Evolutionary conservation across 2,888 invertebrate species (phyloP).

Genomic region (Cataglyphis livida): DNA sequence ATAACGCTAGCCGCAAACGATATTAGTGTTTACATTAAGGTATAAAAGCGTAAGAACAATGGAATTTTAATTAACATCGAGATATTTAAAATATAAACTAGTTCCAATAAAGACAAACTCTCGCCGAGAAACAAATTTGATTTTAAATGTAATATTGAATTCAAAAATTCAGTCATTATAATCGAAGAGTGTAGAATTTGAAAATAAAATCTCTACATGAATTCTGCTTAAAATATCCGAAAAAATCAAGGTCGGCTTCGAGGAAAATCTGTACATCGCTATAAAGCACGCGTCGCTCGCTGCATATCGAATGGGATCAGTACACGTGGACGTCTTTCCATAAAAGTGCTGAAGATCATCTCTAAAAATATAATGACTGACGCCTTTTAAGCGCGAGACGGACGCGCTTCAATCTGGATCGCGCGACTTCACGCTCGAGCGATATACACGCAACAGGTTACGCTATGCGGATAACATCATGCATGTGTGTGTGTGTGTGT

Average conservation of each 20-base stretch:
- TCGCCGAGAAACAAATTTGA: neutral
- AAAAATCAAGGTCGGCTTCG: neutral
- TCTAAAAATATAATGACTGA: constrained; percentile 77
- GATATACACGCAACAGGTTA: constrained; percentile 59
- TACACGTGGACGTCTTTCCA: constrained; percentile 59
- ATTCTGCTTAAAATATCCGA: neutral
- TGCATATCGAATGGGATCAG: neutral
- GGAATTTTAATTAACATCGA: neutral
- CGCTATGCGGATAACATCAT: constrained; percentile 1
- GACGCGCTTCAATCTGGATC: constrained; percentile 61
- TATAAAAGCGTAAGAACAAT: neutral
- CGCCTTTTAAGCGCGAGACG: constrained; percentile 56
- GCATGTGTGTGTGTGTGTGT: too few species aligned
- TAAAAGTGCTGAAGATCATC: constrained; percentile 74
- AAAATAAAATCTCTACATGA: neutral
- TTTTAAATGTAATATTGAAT: neutral
- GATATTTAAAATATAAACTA: neutral
- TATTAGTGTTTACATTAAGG: constrained; percentile 12
- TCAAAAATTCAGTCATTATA: neutral
- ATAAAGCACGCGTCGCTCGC: neutral
- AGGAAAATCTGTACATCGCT: neutral
- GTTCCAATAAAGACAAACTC: neutral
- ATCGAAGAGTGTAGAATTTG: neutral
- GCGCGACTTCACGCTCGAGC: constrained; percentile 44
- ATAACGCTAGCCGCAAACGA: constrained; percentile 23